Percentiles rank a stretch among this genome's conserved stretches.
Evolutionary conservation across 2,797 vertebrate species (phyloP).

Genomic region (Enteromius thamalakanensis): DNA sequence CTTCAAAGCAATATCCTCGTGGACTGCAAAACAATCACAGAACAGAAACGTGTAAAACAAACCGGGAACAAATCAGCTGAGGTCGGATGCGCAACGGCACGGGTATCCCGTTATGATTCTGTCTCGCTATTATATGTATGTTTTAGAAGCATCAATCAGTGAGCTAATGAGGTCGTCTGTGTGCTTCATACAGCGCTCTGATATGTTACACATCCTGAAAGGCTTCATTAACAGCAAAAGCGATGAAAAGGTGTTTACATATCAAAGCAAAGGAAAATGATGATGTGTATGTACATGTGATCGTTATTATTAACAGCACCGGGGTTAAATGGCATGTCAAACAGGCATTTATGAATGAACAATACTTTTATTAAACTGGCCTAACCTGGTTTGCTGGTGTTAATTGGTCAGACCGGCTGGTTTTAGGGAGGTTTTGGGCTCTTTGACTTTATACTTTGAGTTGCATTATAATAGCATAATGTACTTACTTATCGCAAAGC

Average conservation of each 20-base stretch:
- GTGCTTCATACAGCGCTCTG: slow-evolving; percentile 17
- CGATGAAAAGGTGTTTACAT: slow-evolving; percentile 20
- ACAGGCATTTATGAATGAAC: slow-evolving; percentile 20
- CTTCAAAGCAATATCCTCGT: slow-evolving; percentile 77
- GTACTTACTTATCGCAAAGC: no score
- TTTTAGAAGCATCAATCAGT: slow-evolving; percentile 58
- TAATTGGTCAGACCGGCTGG: not conserved
- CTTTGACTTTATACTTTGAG: not conserved
- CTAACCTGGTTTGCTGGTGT: not conserved
- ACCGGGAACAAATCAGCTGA: slow-evolving; percentile 43
- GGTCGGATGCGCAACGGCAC: not conserved
- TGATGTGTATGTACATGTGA: slow-evolving; percentile 14
- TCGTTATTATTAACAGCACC: not conserved
- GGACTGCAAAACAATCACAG: slow-evolving; percentile 72
- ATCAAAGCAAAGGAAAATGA: slow-evolving; percentile 12
- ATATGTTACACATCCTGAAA: slow-evolving; percentile 25
- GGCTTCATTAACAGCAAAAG: slow-evolving; percentile 29
- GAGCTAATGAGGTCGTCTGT: slow-evolving; percentile 65
- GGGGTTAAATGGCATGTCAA: slow-evolving; percentile 31
- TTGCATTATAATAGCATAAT: not conserved
- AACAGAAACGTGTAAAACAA: slow-evolving; percentile 53
- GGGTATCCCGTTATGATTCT: slow-evolving; percentile 65
- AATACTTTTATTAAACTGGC: not conserved
- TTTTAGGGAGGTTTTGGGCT: not conserved
- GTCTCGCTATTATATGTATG: slow-evolving; percentile 67